Evolutionary conservation across 2,888 invertebrate genomes (phyloP).

Genomic region (Callimorpha dominula): DNA sequence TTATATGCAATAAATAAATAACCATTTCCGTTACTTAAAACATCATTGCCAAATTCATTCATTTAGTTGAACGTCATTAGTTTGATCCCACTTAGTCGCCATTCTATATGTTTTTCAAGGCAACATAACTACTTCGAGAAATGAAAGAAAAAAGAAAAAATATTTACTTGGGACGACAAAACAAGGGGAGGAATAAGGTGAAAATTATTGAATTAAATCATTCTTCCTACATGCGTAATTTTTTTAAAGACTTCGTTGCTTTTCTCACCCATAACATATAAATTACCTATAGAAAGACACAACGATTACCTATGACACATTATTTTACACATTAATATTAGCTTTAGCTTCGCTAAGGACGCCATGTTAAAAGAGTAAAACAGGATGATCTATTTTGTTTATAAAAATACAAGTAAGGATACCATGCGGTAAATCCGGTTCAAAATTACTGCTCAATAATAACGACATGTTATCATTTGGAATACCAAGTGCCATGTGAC

Average conservation of each 20-base stretch:
- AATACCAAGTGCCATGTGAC: background rate
- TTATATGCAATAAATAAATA: too few species aligned
- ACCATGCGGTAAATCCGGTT: background rate
- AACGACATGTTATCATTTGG: background rate
- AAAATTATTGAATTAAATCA: background rate
- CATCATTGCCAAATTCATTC: too few species aligned
- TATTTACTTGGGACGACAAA: too few species aligned
- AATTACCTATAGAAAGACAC: background rate
- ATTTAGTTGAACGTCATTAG: too few species aligned
- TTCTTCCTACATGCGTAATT: background rate
- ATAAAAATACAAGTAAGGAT: background rate
- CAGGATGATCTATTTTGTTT: background rate
- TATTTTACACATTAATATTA: constrained; percentile 1
- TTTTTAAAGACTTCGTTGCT: background rate
- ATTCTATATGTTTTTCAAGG: too few species aligned
- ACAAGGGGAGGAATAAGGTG: too few species aligned
- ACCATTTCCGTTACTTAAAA: too few species aligned
- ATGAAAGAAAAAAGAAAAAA: too few species aligned
- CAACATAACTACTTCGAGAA: too few species aligned
- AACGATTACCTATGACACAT: background rate
- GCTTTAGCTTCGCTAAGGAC: background rate
- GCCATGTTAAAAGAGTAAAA: background rate
- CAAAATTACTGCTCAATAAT: background rate
- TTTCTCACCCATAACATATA: background rate
- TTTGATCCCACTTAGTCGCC: too few species aligned